A percentile compares a stretch with the other conserved stretches of the same genome.
These are phyloP conservation scores for Acheta domesticus DNA, from an alignment of 2,888 invertebrate genomes.

Conservation along the genomic window DNA sequence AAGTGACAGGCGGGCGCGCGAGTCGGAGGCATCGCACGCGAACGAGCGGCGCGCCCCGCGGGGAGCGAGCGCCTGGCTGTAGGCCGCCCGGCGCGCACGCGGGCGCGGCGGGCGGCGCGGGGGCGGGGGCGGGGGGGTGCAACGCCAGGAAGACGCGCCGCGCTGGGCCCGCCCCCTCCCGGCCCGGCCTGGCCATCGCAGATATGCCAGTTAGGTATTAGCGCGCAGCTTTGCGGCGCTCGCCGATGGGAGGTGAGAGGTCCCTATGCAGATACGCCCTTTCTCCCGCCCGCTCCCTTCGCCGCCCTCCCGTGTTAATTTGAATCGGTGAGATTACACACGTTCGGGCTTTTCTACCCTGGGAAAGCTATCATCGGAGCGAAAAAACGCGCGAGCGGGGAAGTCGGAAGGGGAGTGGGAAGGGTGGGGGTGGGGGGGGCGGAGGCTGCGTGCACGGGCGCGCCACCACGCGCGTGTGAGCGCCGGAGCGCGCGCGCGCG, in stretches of 20 bases:
- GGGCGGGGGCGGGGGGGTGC: neutral
- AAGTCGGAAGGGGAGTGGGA: neutral
- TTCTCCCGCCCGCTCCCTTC: neutral
- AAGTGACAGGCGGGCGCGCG: neutral
- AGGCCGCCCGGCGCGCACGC: too few relatives aligned
- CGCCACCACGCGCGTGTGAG: constrained; percentile 5
- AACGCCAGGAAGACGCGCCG: neutral
- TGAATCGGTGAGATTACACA: constrained; percentile 60
- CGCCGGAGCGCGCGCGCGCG: constrained; percentile 24
- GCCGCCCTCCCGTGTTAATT: constrained; percentile 52
- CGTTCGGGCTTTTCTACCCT: constrained; percentile 33
- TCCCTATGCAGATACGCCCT: constrained; percentile 1
- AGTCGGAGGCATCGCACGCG: neutral
- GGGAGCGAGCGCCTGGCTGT: too few relatives aligned
- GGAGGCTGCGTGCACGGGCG: constrained; percentile 21
- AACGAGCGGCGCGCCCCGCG: neutral
- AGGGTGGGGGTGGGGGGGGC: neutral
- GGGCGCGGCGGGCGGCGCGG: too few relatives aligned
- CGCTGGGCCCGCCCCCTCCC: neutral
- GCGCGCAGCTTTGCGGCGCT: neutral
- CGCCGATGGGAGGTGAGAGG: constrained; percentile 18
- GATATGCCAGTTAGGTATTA: constrained; percentile 18
- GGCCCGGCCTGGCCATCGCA: neutral
- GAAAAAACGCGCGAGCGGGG: neutral
- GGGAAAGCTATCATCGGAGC: constrained; percentile 28